These are phyloP conservation scores for Yponomeuta plumbellus DNA, from an alignment of 2,888 invertebrate genomes.

Conservation along the genomic window DNA sequence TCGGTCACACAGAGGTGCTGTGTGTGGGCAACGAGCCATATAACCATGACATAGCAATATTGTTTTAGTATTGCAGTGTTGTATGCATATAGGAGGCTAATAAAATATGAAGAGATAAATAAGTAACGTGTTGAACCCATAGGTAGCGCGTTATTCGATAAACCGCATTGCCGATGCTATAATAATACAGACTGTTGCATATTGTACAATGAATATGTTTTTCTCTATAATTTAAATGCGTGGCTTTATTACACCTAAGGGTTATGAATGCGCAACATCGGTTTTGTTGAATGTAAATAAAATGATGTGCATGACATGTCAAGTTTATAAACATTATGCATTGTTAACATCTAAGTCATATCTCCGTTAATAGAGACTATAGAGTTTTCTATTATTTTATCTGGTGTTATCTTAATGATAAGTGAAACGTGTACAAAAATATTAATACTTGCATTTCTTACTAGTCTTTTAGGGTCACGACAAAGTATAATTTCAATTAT, in stretches of 20 bases:
- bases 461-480: constrained; percentile 73
- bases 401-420: constrained; percentile 72
- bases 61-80: not conserved
- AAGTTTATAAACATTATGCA: constrained; percentile 32
- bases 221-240: constrained; percentile 8
- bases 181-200: not conserved
- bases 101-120: constrained; percentile 3
- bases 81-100: constrained; percentile 1
- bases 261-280: constrained; percentile 30
- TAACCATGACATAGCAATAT: constrained; percentile 8
- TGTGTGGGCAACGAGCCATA: not conserved
- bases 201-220: not conserved
- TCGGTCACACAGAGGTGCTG: constrained; percentile 2
- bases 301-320: constrained; percentile 30
- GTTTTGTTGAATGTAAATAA: constrained; percentile 38
- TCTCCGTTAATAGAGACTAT: constrained; percentile 56
- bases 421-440: constrained; percentile 71
- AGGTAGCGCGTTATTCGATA: not conserved
- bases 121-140: not conserved
- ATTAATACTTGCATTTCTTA: constrained; percentile 69
- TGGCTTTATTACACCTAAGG: constrained; percentile 17
- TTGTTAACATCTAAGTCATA: constrained; percentile 71
- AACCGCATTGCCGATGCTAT: not conserved
- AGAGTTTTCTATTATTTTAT: constrained; percentile 63
- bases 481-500: constrained; percentile 21